phyloP scores from a whole-genome alignment of 2,888 invertebrate genomes.

The Rhogogaster chlorosoma region DNA sequence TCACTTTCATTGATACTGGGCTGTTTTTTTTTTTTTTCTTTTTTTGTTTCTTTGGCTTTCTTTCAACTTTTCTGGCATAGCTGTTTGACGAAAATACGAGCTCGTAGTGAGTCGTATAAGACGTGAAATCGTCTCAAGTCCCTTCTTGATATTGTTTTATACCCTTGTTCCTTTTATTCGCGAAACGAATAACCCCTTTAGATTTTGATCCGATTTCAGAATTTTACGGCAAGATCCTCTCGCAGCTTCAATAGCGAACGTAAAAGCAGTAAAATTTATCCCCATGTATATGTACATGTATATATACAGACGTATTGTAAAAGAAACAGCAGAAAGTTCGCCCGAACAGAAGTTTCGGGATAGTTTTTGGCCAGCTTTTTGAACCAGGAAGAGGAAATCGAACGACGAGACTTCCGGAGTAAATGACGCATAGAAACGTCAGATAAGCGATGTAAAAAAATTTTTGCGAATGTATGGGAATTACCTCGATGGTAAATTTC shows the following conservation, averaged over 20 bases:
- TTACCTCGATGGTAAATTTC: no score
- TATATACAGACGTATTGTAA: not conserved
- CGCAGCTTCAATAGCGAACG: not conserved
- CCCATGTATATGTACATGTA: not conserved
- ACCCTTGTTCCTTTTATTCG: constrained; percentile 25
- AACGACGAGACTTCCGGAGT: no score
- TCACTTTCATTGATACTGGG: not conserved
- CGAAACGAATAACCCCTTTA: constrained; percentile 1
- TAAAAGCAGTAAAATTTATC: not conserved
- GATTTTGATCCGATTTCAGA: not conserved
- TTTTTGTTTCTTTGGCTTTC: not conserved
- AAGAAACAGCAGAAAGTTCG: no score
- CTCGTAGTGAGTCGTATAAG: constrained; percentile 10
- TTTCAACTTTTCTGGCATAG: not conserved
- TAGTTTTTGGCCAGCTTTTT: no score
- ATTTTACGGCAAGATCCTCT: not conserved
- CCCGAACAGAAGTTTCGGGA: no score
- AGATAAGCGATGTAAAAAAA: no score
- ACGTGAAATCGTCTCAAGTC: constrained; percentile 15
- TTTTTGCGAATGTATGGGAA: no score
- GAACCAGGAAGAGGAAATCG: no score
- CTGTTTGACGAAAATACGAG: not conserved
- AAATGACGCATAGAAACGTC: no score
- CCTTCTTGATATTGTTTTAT: constrained; percentile 13
- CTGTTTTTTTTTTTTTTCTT: not conserved